Evolutionary conservation across 2,797 vertebrate genomes (phyloP).

Genomic region (Sebastes jordani): DNA sequence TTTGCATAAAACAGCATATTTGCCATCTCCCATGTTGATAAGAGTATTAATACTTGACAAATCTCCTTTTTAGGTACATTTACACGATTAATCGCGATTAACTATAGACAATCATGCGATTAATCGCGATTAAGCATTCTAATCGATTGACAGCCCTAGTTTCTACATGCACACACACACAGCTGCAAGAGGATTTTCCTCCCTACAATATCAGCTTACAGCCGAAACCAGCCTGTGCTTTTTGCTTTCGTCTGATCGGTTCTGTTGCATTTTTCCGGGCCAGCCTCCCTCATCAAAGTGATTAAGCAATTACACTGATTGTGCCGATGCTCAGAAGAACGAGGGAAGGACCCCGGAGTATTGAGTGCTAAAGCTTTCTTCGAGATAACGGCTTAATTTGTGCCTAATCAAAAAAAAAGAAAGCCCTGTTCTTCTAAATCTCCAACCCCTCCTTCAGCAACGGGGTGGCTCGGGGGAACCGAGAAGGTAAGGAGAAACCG

Average conservation of each 20-base stretch:
- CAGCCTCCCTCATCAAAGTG: slow-evolving; percentile 76
- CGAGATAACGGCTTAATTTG: slow-evolving; percentile 77
- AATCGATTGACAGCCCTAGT: no score
- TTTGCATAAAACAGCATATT: no score
- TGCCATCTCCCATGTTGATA: no score
- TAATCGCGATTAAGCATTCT: no score
- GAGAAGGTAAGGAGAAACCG: slow-evolving; percentile 14
- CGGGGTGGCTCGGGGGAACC: slow-evolving; percentile 22
- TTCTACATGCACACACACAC: no score
- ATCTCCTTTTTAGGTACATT: no score
- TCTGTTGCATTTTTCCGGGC: slow-evolving; percentile 64
- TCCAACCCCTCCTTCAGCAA: slow-evolving; percentile 27
- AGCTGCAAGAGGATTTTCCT: background rate
- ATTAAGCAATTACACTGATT: slow-evolving; percentile 81
- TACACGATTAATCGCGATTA: no score
- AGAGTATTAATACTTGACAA: no score
- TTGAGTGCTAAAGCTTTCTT: slow-evolving; percentile 73
- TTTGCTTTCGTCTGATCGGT: slow-evolving; percentile 60
- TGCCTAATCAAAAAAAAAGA: slow-evolving; percentile 77
- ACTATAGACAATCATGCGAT: no score
- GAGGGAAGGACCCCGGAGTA: slow-evolving; percentile 68
- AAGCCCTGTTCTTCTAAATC: slow-evolving; percentile 48
- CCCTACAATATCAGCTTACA: background rate
- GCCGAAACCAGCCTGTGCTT: slow-evolving; percentile 25
- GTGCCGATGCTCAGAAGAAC: slow-evolving; percentile 68